Base-by-base conservation (phyloP, 1,140 invertebrate genomes). In the Hycleus phaleratus region DNA sequence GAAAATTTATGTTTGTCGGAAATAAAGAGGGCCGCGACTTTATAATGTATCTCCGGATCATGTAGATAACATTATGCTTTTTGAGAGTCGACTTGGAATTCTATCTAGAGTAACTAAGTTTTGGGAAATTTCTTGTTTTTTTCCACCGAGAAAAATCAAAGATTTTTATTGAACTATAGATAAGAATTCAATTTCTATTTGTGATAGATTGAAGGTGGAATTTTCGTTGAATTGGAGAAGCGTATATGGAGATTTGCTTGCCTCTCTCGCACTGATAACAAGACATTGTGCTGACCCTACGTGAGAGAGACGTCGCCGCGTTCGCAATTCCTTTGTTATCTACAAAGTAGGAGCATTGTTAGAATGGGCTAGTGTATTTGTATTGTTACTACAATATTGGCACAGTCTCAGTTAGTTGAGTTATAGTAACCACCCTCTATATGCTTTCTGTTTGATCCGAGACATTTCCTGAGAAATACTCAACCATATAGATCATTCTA, bases 391-490 rank as follows among this genome's bases (percentile, higher is more conserved):
- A 1, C 4, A 24, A 38, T 39, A 10, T 24, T 24, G 42, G 66
- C 65, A 68, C 68, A 63, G 56, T 70, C 70, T 65, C 50, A 57
- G 25, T 46, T 45, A 6, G 40, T 40, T 60, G 63, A 58, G 67
- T 69, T 69, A 67, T 64, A 67, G 71, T 72, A 72, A 72, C 71
- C 71, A 71, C 70, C 70, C 69, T 68, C 72, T 73, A 73, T 72
- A 73, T 72, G 72, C 68, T 73, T 73, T 71, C 72, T 72, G 71
- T 72, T 73, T 73, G 72, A 73, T 73, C 72, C 70, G 69, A 71
- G 70, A 71, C 72, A 71, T 73, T 73, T 72, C 68, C 70, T 65
- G 64, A 68, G 61, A 68, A 46, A 60, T 56, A 61, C 55, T 56
- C 46, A 64, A 39, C 67, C 68, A 65, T 38, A 61, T 47, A 48